Evolutionary conservation across 1,140 invertebrate species (phyloP), one percentile per base, ranked within the genome.

Genomic region (Drosophila sucinea): DNA sequence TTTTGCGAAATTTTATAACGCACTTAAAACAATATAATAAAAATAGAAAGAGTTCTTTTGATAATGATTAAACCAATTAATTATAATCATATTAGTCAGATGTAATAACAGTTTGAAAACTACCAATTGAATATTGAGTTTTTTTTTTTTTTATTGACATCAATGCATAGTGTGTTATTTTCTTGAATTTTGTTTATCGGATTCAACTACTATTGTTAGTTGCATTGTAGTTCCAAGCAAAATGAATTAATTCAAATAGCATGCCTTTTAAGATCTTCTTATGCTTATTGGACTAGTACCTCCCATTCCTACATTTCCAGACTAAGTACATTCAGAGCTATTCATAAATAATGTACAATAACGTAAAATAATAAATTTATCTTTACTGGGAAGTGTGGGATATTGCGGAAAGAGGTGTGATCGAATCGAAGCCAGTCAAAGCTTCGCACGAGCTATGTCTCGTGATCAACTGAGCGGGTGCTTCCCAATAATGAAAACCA

Each of bases 391-490:
- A 38, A 67, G 44, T 57, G 70, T n/a, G 38, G 41, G 41, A n/a
- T 3, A 44, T n/a, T 44, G 41, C 4, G 17, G 7, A 23, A 4
- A 47, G 44, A 3, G 29, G 57, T 55, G 62, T 56, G 58, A n/a
- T 56, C 60, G 57, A 3, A 57, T 38, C 5, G 17, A 25, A 35
- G 32, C 56, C 61, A 55, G 27, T 56, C 69, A 69, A 40, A 47
- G 72, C 70, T 79, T 89, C 77, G 73, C 83, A 87, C 83, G 84
- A 73, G 83, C 83, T 67, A 55, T 27, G 80, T 86, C 83, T 86
- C 83, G 83, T 86, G 83, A 89, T 86, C 77, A 60, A 54, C 47
- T 61, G 33, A 33, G 54, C 58, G 79, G 68, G 79, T 79, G 83
- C 72, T 83, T 87, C 83, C 83, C 83, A 66, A 27, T 51, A 51